Percentiles rank a stretch among this genome's conserved stretches.
Conservation (phyloP, 92 coral and sea anemone species). For the Paramuricea clavata region DNA sequence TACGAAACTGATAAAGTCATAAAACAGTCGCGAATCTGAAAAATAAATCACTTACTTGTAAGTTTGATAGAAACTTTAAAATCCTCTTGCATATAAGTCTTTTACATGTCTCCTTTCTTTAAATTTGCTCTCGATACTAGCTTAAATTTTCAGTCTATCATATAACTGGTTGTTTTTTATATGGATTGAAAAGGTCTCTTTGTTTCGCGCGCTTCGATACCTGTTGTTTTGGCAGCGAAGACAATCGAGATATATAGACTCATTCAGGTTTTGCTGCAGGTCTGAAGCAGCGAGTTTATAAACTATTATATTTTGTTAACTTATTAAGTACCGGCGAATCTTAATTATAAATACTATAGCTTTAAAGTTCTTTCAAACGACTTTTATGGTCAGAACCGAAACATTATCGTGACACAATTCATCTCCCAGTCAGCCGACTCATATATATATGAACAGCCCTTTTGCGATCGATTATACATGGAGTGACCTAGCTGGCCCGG, state of each 20-base stretch:
- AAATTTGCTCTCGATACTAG: neutral
- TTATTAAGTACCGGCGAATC: too few species aligned
- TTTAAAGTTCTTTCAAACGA: too few species aligned
- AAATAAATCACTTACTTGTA: neutral
- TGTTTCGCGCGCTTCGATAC: neutral
- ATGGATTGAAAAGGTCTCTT: constrained; percentile 12
- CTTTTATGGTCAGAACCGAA: too few species aligned
- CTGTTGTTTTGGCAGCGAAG: neutral
- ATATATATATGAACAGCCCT: too few species aligned
- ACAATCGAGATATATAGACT: constrained; percentile 1
- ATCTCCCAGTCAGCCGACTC: too few species aligned
- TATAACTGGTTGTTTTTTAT: neutral
- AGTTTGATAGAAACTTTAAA: neutral
- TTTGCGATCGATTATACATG: too few species aligned
- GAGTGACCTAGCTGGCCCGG: too few species aligned
- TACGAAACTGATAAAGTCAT: neutral
- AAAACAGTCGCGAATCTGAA: neutral
- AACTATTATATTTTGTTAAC: neutral
- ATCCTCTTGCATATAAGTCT: neutral
- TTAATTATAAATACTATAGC: too few species aligned
- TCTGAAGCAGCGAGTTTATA: neutral
- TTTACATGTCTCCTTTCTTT: neutral
- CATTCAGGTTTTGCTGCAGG: constrained; percentile 34
- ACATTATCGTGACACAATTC: too few species aligned
- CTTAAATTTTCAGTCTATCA: neutral